These are phyloP conservation scores for Girardia tigrina DNA, from an alignment of 2,888 invertebrate genomes.

Conservation along the genomic window DNA sequence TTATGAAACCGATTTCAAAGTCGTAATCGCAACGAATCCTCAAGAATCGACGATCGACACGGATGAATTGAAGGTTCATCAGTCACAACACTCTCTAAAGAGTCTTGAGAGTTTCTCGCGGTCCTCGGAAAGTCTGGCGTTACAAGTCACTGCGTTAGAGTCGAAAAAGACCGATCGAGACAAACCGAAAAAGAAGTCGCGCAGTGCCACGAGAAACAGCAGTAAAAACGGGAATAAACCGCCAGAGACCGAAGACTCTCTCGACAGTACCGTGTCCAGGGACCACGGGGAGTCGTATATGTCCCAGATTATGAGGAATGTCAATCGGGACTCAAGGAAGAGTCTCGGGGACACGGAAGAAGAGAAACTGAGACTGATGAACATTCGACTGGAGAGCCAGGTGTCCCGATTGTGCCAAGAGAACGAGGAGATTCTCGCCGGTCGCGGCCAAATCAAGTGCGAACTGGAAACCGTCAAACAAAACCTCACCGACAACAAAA, in stretches of 20 bases:
- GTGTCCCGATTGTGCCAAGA: neutral
- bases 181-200: neutral
- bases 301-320: neutral
- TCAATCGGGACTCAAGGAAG: neutral
- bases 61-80: neutral
- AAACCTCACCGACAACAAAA: neutral
- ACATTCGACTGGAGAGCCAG: neutral
- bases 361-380: neutral
- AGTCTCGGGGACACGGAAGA: neutral
- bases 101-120: slow-evolving; percentile 1
- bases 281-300: slow-evolving; percentile 9
- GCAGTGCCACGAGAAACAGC: neutral
- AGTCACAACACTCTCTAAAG: neutral
- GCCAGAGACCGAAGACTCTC: neutral
- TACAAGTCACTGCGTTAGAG: neutral
- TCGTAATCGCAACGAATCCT: neutral
- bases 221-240: neutral
- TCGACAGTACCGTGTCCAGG: neutral
- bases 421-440: neutral
- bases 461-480: neutral
- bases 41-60: no score
- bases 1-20: slow-evolving; percentile 7
- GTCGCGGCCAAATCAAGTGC: neutral
- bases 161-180: neutral
- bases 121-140: neutral